These are phyloP conservation scores for Himantopus leucocephalus DNA, from an alignment of 2,113 vertebrate species.

Conservation along the genomic window DNA sequence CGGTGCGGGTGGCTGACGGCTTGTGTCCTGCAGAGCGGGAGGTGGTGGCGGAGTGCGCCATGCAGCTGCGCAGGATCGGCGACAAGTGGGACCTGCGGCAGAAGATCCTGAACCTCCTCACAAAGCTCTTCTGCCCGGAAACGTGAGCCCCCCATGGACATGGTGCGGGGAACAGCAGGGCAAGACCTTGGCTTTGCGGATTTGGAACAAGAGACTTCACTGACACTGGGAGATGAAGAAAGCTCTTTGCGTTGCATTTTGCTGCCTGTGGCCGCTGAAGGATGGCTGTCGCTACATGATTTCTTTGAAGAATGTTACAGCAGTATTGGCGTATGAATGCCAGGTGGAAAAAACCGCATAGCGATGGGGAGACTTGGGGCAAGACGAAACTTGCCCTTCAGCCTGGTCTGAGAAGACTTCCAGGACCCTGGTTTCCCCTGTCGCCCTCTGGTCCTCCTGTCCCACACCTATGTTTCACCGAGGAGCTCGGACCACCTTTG, in stretches of 20 bases:
- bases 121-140: constrained; percentile 55
- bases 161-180: neutral
- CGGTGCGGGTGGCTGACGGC: neutral
- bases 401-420: neutral
- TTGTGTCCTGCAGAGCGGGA: constrained; percentile 46
- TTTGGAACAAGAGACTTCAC: neutral
- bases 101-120: constrained; percentile 66
- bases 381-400: neutral
- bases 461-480: fast-evolving
- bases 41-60: constrained; percentile 43
- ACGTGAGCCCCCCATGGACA: neutral
- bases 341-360: neutral
- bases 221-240: neutral
- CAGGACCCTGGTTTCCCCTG: neutral
- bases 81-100: constrained; percentile 72
- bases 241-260: neutral
- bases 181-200: neutral
- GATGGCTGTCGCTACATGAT: neutral
- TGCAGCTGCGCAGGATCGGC: constrained; percentile 68
- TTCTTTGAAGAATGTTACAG: neutral
- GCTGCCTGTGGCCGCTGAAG: neutral
- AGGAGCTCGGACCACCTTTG: fast-evolving
- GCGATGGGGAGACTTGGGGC: neutral
- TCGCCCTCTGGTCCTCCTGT: neutral
- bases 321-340: neutral